Conservation (phyloP, 1,140 invertebrate genomes). For the Hyphantria cunea region DNA sequence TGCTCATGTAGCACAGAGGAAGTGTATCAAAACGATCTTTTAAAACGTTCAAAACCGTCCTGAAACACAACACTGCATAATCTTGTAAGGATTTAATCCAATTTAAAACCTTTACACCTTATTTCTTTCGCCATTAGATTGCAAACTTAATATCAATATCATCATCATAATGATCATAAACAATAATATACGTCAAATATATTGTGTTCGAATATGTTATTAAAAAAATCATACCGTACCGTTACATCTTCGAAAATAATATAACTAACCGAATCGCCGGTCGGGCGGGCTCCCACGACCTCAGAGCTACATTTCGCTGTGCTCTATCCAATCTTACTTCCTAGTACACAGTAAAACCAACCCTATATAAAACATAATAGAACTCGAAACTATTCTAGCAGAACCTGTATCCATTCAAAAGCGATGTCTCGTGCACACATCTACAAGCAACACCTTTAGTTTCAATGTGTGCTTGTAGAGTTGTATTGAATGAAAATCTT, state of each 20-base stretch:
- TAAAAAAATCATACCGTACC: constrained; percentile 68
- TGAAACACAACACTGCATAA: too few relatives aligned
- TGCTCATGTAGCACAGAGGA: too few relatives aligned
- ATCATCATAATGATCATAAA: too few relatives aligned
- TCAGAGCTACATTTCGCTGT: constrained; percentile 68
- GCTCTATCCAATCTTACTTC: constrained; percentile 76
- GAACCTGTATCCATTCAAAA: constrained; percentile 63
- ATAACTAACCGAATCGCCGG: constrained; percentile 69
- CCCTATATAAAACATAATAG: constrained; percentile 34
- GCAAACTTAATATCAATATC: constrained; percentile 21
- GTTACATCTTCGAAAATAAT: constrained; percentile 66
- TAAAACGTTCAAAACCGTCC: too few relatives aligned
- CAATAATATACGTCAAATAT: constrained; percentile 32
- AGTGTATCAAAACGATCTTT: too few relatives aligned
- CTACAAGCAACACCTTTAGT: constrained; percentile 55
- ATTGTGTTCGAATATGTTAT: constrained; percentile 55
- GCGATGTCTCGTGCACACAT: constrained; percentile 62
- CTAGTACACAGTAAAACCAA: constrained; percentile 52
- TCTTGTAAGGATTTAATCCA: neutral
- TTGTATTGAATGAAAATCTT: constrained; percentile 44
- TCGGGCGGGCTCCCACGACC: constrained; percentile 72
- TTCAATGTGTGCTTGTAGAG: constrained; percentile 51
- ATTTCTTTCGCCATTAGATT: constrained; percentile 4
- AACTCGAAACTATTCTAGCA: constrained; percentile 43
- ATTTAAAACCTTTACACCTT: neutral